Evolutionary conservation across 2,888 invertebrate genomes (phyloP).

Genomic region (Diaperis boleti): DNA sequence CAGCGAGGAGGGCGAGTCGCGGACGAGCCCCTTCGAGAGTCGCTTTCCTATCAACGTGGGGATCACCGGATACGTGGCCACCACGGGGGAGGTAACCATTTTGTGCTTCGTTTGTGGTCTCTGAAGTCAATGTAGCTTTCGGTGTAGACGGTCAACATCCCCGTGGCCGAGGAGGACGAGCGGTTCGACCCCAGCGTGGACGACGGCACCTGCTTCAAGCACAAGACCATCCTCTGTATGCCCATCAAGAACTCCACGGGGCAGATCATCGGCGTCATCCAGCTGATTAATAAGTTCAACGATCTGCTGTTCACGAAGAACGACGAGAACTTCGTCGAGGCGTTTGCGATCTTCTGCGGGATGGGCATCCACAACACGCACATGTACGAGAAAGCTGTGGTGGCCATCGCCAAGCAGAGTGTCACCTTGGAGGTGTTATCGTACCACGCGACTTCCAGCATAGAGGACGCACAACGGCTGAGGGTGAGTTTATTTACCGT

Average conservation of each 20-base stretch:
- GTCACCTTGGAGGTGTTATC: slow-evolving; percentile 94
- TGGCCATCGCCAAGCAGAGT: slow-evolving; percentile 96
- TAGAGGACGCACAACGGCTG: slow-evolving; percentile 89
- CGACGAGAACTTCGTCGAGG: slow-evolving; percentile 97
- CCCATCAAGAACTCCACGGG: slow-evolving; percentile 94
- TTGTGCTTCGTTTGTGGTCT: slow-evolving; percentile 1
- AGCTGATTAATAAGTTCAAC: slow-evolving; percentile 93
- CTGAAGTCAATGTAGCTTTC: neutral
- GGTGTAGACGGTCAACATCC: slow-evolving; percentile 88
- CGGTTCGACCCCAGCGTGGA: slow-evolving; percentile 91
- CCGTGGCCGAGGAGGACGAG: slow-evolving; percentile 88
- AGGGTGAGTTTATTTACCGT: slow-evolving; percentile 73
- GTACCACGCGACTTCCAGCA: slow-evolving; percentile 93
- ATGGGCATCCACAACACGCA: slow-evolving; percentile 98
- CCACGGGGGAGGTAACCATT: slow-evolving; percentile 91
- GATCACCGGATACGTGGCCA: slow-evolving; percentile 94
- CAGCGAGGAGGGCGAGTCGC: slow-evolving; percentile 82
- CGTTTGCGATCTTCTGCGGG: slow-evolving; percentile 97
- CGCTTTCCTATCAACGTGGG: slow-evolving; percentile 96
- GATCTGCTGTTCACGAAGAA: slow-evolving; percentile 92
- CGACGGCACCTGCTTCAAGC: slow-evolving; percentile 84
- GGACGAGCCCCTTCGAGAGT: slow-evolving; percentile 90
- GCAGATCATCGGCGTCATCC: slow-evolving; percentile 93
- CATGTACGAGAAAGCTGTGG: slow-evolving; percentile 96
- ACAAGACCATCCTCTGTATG: slow-evolving; percentile 94